A percentile compares a stretch with the other conserved stretches of the same genome.
phyloP scores from a whole-genome alignment of 2,113 vertebrate species.

The Microcebus tavaratra region DNA sequence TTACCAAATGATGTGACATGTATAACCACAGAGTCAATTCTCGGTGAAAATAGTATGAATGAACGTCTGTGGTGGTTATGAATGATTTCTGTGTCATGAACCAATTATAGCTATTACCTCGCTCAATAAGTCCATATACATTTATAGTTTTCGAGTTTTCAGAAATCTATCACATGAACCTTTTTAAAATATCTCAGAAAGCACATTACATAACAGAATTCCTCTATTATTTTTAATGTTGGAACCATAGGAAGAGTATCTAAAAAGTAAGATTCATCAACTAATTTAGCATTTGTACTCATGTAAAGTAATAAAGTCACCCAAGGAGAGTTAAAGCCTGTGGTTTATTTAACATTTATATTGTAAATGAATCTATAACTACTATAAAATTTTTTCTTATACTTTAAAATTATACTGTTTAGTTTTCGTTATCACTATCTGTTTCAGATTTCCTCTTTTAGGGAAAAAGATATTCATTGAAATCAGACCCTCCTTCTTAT shows the following conservation, averaged over 20 bases:
- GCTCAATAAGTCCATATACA: not conserved
- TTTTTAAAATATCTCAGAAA: conserved; percentile 32
- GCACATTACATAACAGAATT: not conserved
- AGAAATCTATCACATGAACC: not conserved
- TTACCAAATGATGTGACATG: not conserved
- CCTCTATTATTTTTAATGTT: not conserved
- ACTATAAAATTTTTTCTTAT: conserved; percentile 8
- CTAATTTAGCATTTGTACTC: not conserved
- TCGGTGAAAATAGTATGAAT: not conserved
- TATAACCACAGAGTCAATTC: not conserved
- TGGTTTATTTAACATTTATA: not conserved
- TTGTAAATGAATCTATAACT: not conserved
- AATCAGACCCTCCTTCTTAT: not conserved
- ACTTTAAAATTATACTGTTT: not conserved
- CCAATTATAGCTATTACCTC: not conserved
- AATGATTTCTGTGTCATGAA: not conserved
- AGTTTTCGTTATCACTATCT: conserved; percentile 19
- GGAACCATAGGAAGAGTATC: not conserved
- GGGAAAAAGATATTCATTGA: not conserved
- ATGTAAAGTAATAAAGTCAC: conserved; percentile 7
- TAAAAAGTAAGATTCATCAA: not conserved
- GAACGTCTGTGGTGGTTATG: not conserved
- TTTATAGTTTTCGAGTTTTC: not conserved
- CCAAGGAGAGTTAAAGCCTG: not conserved
- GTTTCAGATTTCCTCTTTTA: not conserved